Base-by-base conservation (phyloP, 2,888 invertebrate species). In the Cotesia congregata region DNA sequence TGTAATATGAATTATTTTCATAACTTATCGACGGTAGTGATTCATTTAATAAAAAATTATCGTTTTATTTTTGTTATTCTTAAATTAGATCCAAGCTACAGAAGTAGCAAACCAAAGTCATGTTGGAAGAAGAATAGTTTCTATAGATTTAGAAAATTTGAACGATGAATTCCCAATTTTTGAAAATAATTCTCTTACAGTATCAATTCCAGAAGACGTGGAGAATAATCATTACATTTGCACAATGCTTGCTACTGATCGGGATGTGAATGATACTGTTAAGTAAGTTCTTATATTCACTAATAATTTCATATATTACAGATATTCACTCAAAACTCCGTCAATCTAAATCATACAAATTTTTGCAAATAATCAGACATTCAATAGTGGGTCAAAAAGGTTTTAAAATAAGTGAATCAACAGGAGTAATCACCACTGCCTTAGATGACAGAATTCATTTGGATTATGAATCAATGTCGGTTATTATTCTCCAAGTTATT, bases 121-220 rank as follows among this genome's bases (percentile, higher is more conserved):
- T 77, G 81, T 85, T 3, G 91, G 90, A n/a, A 85, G 83, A 6
- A 89, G 90, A 7, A 84, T 85, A 2, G 86, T 93, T 0, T 88
- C 86, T 75, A 91, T 94, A 7, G 85, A 90, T 75, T 90, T 95
- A 65, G 88, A 90, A 41, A 94, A 95, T 88, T 92, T 92, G 90
- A 95, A 95, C 87, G 95, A 95, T 84, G 94, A 94, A 86, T 83
- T 90, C 80, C 95, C 95, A 0, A 91, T 91, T 79, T 95, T 95
- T 86, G 83, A 87, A 5, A 77, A 87, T 2, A 81, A 84, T 12
- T 85, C 87, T 4, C 87, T 89, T 59, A 89, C 83, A 0, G 90
- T 90, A 0, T 81, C 87, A 5, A 89, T 93, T 74, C 86, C 91
- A 12, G 95, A 95, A 89, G 93, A 92, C 17, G 91, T 91, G 40